phyloP scores from a whole-genome alignment of 92 coral and sea anemone genomes.

The Virgularia gustaviana region DNA sequence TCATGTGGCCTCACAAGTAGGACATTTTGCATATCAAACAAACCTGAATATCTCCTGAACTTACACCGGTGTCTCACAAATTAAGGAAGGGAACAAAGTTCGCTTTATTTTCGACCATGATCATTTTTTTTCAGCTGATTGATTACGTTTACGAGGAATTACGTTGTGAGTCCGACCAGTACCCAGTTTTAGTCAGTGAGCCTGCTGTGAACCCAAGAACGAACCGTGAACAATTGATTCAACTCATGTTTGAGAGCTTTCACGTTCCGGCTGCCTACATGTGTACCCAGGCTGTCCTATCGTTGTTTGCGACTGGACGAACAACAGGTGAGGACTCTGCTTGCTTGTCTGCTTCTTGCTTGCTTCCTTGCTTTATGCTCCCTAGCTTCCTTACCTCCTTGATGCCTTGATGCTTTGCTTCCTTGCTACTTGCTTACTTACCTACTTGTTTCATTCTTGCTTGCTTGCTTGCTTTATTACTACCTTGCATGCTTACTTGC shows the following conservation, averaged over 20 bases:
- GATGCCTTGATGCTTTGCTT: background rate
- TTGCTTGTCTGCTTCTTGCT: background rate
- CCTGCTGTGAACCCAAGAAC: slow-evolving; percentile 83
- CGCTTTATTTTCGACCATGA: no score
- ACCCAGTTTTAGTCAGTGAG: slow-evolving; percentile 84
- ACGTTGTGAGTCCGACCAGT: slow-evolving; percentile 68
- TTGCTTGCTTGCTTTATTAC: background rate
- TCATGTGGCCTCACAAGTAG: no score
- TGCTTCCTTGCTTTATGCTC: background rate
- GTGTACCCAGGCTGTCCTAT: slow-evolving; percentile 96
- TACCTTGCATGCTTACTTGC: background rate
- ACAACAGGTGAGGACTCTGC: slow-evolving; percentile 65
- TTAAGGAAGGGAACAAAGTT: no score
- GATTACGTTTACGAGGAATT: slow-evolving; percentile 70
- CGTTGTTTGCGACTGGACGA: slow-evolving; percentile 91
- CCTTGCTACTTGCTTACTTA: background rate
- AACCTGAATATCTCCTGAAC: no score
- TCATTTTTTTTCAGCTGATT: slow-evolving; percentile 64
- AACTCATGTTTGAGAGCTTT: slow-evolving; percentile 89
- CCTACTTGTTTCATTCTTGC: background rate
- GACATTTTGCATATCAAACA: no score
- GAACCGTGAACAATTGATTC: slow-evolving; percentile 88
- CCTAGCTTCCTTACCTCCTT: background rate
- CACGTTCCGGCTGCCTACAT: slow-evolving; percentile 84
- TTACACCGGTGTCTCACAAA: no score